Conservation (phyloP, 2,113 vertebrate genomes). For the Trochalopteron elliotii region DNA sequence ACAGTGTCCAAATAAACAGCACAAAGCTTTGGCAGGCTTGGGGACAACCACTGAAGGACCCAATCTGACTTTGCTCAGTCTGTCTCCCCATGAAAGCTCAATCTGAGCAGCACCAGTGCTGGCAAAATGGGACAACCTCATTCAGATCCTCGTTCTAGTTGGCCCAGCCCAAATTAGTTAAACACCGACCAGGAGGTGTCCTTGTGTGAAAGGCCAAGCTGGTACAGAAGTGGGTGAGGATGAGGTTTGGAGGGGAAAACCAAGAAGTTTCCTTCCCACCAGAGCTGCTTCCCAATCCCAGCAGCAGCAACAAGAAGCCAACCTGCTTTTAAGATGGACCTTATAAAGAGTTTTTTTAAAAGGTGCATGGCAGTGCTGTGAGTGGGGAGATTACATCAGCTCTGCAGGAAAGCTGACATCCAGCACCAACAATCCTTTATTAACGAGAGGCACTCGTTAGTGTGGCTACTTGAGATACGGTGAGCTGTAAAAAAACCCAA, state of each 20-base stretch:
- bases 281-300: neutral
- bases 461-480: neutral
- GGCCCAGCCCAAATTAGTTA: neutral
- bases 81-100: neutral
- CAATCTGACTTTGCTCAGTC: neutral
- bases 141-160: neutral
- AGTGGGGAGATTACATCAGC: conserved; percentile 30
- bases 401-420: neutral
- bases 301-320: neutral
- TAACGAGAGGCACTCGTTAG: neutral
- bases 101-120: neutral
- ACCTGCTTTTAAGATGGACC: neutral
- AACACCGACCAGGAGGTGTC: neutral
- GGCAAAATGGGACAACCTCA: neutral
- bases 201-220: neutral
- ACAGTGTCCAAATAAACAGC: neutral
- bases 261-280: neutral
- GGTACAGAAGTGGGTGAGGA: neutral
- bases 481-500: neutral
- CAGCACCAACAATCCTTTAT: neutral
- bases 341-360: neutral
- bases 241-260: neutral
- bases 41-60: neutral
- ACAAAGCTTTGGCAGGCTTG: neutral
- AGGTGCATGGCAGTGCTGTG: neutral